Conservation (phyloP, 2,113 vertebrate species). For the Paramisgurnus dabryanus region DNA sequence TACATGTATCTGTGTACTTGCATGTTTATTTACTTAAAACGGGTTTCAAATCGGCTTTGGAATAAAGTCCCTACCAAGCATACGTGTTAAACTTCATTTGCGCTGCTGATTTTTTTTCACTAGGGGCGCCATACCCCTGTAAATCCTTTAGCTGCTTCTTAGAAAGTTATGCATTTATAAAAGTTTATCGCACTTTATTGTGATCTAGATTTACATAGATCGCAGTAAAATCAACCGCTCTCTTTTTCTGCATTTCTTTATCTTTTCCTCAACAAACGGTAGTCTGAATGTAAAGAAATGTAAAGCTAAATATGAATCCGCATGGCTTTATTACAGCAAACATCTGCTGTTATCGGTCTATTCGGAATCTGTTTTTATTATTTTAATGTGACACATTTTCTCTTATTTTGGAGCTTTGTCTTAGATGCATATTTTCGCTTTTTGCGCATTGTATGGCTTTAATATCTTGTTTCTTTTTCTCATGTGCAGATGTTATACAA, state of each 20-base stretch:
- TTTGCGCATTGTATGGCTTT: no score
- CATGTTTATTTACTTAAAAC: no score
- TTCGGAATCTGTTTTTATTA: no score
- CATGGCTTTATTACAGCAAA: not conserved
- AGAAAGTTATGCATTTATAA: not conserved
- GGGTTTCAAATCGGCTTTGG: not conserved
- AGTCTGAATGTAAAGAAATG: not conserved
- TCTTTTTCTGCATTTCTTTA: not conserved
- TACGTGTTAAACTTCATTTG: no score
- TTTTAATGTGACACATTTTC: no score
- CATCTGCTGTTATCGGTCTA: not conserved
- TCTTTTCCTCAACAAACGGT: not conserved
- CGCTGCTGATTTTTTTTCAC: not conserved
- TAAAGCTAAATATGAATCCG: not conserved
- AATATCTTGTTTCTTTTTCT: no score
- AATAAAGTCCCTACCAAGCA: not conserved
- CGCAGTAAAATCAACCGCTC: no score
- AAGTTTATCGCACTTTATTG: not conserved
- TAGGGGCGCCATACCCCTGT: conserved; percentile 39
- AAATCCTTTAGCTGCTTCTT: conserved; percentile 3
- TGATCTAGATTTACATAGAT: not conserved
- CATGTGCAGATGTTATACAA: no score
- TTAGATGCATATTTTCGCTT: no score
- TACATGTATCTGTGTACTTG: no score
- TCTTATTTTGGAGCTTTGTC: no score